phyloP scores from a whole-genome alignment of 2,797 vertebrate genomes.

The Rhinophrynus dorsalis region DNA sequence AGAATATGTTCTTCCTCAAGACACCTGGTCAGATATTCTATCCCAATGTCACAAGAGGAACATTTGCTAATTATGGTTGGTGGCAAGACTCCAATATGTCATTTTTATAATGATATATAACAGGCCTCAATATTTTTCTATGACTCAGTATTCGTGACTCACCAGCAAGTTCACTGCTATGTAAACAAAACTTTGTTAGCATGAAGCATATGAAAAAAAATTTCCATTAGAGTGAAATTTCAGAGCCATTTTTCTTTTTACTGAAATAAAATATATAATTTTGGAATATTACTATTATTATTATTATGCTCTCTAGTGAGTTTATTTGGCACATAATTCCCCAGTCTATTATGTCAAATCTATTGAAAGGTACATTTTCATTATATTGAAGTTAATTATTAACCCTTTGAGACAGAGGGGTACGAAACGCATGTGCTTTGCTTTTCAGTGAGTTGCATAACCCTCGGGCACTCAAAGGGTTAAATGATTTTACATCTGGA shows the following conservation, averaged over 20 bases:
- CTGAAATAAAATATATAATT: too few species aligned
- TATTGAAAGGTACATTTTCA: too few species aligned
- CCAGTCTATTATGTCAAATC: too few species aligned
- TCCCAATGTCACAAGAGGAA: neutral
- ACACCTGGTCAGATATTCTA: neutral
- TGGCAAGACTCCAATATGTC: neutral
- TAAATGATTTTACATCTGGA: too few species aligned
- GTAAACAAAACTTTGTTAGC: slow-evolving; percentile 12
- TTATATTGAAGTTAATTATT: too few species aligned
- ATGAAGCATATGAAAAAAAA: neutral
- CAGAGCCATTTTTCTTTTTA: neutral
- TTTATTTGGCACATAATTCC: too few species aligned
- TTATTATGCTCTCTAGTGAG: too few species aligned
- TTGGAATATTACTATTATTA: too few species aligned
- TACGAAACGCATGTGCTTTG: too few species aligned
- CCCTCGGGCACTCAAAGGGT: too few species aligned
- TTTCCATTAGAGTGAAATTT: neutral
- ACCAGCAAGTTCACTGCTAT: neutral
- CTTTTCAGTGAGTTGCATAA: too few species aligned
- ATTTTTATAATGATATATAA: slow-evolving; percentile 20
- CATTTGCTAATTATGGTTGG: neutral
- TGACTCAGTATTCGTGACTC: slow-evolving; percentile 24
- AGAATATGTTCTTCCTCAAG: neutral
- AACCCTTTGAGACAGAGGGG: too few species aligned
- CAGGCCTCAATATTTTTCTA: slow-evolving; percentile 9